Evolutionary conservation across 2,113 vertebrate species (phyloP).

Genomic region (Hippocampus mohnikei): DNA sequence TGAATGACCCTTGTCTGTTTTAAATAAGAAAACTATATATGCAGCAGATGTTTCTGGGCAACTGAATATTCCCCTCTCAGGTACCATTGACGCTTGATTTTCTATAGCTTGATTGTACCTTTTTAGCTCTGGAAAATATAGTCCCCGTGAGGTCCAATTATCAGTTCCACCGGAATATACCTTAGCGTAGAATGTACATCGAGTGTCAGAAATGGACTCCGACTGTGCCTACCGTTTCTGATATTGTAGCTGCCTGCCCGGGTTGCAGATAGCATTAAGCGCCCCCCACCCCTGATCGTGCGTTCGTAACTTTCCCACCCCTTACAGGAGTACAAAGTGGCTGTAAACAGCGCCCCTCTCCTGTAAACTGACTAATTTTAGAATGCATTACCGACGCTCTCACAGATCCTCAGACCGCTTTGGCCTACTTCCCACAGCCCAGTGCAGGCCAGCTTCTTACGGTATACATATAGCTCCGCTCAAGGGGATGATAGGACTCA

Average conservation of each 20-base stretch:
- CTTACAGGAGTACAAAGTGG: conserved; percentile 15
- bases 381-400: conserved; percentile 56
- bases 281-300: conserved; percentile 2
- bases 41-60: too few species aligned
- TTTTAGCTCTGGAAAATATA: neutral
- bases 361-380: conserved; percentile 59
- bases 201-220: neutral
- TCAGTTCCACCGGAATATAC: neutral
- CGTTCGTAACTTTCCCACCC: conserved; percentile 7
- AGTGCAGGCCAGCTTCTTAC: conserved; percentile 31
- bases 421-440: conserved; percentile 61
- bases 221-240: neutral
- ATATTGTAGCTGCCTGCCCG: neutral
- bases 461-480: conserved; percentile 39
- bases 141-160: neutral
- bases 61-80: too few species aligned
- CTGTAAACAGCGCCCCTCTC: conserved; percentile 42
- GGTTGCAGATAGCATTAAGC: neutral
- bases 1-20: too few species aligned
- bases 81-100: neutral
- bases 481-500: conserved; percentile 37
- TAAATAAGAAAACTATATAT: too few species aligned
- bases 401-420: conserved; percentile 62
- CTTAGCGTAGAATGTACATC: neutral
- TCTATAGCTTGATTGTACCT: neutral